phyloP scores from a whole-genome alignment of 2,113 vertebrate genomes.

The Chelonoidis abingdonii region DNA sequence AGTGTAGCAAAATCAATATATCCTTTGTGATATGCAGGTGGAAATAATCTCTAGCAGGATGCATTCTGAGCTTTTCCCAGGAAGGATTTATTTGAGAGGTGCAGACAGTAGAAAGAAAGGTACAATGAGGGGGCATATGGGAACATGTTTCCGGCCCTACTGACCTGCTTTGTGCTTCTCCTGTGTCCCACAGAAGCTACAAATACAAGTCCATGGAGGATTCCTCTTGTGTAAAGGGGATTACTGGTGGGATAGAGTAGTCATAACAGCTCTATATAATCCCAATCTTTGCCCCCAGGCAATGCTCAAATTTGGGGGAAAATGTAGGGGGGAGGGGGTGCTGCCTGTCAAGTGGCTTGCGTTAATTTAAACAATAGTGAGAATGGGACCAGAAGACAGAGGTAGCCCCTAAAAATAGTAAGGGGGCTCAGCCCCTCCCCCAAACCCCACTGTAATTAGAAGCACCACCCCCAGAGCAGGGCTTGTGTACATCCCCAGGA shows the following conservation, averaged over 20 bases:
- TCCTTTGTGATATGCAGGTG: constrained; percentile 72
- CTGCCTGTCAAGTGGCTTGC: not conserved
- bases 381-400: not conserved
- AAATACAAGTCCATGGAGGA: not conserved
- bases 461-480: too few relatives aligned
- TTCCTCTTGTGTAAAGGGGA: constrained; percentile 22
- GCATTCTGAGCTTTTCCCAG: constrained; percentile 62
- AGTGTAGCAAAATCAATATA: constrained; percentile 67
- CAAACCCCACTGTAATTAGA: not conserved
- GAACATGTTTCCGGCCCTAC: not conserved
- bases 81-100: constrained; percentile 59
- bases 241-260: not conserved
- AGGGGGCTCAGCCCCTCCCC: not conserved
- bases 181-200: not conserved
- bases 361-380: not conserved
- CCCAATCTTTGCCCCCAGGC: not conserved
- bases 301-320: not conserved
- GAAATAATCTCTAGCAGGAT: constrained; percentile 72
- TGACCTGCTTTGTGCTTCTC: not conserved
- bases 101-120: constrained; percentile 63
- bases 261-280: not conserved
- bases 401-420: not conserved
- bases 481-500: not conserved
- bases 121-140: constrained; percentile 53
- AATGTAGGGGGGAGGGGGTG: not conserved